Evolutionary conservation across 2,113 vertebrate genomes (phyloP).

Genomic region (Chascanopsetta lugubris): DNA sequence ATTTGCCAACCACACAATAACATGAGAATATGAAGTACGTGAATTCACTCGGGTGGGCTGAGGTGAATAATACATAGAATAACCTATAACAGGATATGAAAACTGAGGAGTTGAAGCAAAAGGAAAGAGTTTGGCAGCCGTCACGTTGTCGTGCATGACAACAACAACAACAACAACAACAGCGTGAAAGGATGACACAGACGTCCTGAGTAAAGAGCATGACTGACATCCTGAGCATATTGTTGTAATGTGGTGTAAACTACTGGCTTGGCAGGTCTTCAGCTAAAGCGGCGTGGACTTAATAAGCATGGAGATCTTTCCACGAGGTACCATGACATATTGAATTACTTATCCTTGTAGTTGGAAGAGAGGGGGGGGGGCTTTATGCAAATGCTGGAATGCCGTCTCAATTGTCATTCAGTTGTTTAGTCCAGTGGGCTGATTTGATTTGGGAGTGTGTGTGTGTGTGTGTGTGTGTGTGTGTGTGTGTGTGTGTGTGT

Average conservation of each 20-base stretch:
- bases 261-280: conserved; percentile 44
- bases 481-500: too few species aligned
- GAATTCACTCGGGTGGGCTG: conserved; percentile 49
- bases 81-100: conserved; percentile 65
- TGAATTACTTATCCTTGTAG: conserved; percentile 56
- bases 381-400: conserved; percentile 63
- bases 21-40: conserved; percentile 71
- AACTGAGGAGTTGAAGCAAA: conserved; percentile 46
- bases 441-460: conserved; percentile 65
- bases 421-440: conserved; percentile 59
- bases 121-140: conserved; percentile 56
- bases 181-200: background rate
- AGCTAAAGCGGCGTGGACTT: conserved; percentile 48
- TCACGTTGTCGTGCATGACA: conserved; percentile 31
- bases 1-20: conserved; percentile 71
- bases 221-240: conserved; percentile 29
- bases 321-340: conserved; percentile 60
- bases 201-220: background rate
- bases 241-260: conserved; percentile 53
- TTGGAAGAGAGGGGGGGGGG: background rate
- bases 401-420: conserved; percentile 54
- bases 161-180: too few species aligned
- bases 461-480: too few species aligned
- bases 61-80: conserved; percentile 56
- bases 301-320: conserved; percentile 59